Evolutionary conservation across 30 jellyfish, hydroid and myxozoan species (phyloP).

Genomic region (Mastigias papua): DNA sequence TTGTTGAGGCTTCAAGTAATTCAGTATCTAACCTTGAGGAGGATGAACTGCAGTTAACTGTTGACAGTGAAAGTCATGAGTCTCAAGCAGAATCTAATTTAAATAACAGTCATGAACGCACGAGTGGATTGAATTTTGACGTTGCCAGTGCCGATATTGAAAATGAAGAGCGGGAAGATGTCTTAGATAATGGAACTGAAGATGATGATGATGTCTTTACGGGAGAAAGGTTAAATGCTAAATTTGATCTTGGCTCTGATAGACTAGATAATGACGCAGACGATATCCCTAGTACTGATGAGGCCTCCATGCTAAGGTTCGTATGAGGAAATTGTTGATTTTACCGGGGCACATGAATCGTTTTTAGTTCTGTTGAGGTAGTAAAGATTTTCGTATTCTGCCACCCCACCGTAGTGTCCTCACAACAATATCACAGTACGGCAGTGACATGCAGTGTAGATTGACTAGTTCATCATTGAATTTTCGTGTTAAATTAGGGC

Average conservation of each 20-base stretch:
- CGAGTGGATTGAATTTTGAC: neutral
- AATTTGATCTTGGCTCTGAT: neutral
- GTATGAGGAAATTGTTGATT: too few species aligned
- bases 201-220: neutral
- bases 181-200: neutral
- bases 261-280: conserved; percentile 4
- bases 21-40: neutral
- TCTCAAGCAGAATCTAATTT: neutral
- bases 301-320: neutral
- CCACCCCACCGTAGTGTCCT: too few species aligned
- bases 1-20: neutral
- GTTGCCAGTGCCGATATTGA: neutral
- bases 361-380: too few species aligned
- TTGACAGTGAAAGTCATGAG: neutral
- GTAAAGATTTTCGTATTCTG: too few species aligned
- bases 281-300: neutral
- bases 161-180: conserved; percentile 1
- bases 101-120: neutral
- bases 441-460: too few species aligned
- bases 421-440: too few species aligned
- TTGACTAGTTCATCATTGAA: too few species aligned
- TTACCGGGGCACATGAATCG: too few species aligned
- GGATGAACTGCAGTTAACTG: neutral
- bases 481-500: too few species aligned
- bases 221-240: neutral